Conservation (phyloP, 2,888 invertebrate species). For the Sphaeridia pumilis region DNA sequence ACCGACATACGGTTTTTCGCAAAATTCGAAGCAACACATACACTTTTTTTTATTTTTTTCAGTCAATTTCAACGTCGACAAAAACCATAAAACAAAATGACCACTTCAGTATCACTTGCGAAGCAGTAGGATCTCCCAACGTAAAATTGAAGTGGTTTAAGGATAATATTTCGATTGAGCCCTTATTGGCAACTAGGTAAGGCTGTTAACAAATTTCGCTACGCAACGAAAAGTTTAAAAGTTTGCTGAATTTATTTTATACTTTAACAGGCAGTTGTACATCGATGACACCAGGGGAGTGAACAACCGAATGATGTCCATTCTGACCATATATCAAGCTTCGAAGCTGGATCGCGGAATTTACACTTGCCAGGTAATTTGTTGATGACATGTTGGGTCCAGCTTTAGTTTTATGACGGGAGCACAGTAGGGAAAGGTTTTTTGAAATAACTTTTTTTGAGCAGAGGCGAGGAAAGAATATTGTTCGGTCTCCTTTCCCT, state of each 20-base stretch:
- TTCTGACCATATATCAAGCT: conserved; percentile 10
- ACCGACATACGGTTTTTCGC: too few relatives aligned
- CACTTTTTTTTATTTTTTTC: background rate
- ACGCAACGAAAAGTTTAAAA: background rate
- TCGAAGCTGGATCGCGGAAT: conserved; percentile 12
- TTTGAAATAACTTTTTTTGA: too few relatives aligned
- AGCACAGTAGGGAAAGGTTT: too few relatives aligned
- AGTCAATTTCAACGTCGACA: conserved; percentile 10
- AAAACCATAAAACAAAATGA: conserved; percentile 7
- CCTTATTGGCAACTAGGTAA: conserved; percentile 22
- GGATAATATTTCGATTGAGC: conserved; percentile 24
- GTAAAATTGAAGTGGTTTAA: conserved; percentile 28
- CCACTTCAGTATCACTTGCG: conserved; percentile 14
- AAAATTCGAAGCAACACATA: too few relatives aligned
- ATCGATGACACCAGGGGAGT: background rate
- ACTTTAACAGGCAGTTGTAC: background rate
- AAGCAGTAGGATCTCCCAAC: conserved; percentile 14
- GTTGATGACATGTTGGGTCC: too few relatives aligned
- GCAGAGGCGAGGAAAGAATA: too few relatives aligned
- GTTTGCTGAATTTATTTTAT: background rate
- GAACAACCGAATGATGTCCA: conserved; percentile 7
- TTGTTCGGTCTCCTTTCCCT: too few relatives aligned
- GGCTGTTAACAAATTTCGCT: background rate
- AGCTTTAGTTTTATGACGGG: too few relatives aligned
- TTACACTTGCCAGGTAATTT: conserved; percentile 20